phyloP scores from a whole-genome alignment of 2,113 vertebrate species.

The Desmodus rotundus region DNA sequence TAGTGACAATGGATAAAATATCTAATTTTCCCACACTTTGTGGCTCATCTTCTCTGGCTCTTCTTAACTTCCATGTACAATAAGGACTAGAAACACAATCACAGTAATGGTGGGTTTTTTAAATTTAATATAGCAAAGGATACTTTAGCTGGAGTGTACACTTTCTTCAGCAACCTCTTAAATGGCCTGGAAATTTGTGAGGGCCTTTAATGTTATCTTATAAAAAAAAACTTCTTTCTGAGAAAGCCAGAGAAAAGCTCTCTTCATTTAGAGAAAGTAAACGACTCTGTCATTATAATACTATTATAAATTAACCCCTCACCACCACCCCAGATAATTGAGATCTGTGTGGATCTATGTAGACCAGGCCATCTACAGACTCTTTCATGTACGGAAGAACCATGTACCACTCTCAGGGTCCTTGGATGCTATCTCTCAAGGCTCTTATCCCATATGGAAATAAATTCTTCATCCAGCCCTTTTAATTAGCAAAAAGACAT shows the following conservation, averaged over 20 bases:
- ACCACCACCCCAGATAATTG: neutral
- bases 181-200: neutral
- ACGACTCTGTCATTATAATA: neutral
- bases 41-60: neutral
- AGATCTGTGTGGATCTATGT: neutral
- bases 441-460: neutral
- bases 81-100: neutral
- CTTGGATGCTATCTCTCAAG: neutral
- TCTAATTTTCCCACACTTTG: neutral
- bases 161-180: neutral
- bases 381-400: neutral
- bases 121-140: neutral
- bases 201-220: neutral
- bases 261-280: neutral
- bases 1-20: neutral
- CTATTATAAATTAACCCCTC: neutral
- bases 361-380: neutral
- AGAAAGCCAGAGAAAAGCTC: neutral
- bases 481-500: neutral
- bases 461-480: neutral
- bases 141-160: neutral
- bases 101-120: neutral
- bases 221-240: neutral
- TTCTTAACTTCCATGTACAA: neutral
- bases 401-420: neutral